Evolutionary conservation across 2,113 vertebrate genomes (phyloP).

Genomic region (Phodopus roborovskii): DNA sequence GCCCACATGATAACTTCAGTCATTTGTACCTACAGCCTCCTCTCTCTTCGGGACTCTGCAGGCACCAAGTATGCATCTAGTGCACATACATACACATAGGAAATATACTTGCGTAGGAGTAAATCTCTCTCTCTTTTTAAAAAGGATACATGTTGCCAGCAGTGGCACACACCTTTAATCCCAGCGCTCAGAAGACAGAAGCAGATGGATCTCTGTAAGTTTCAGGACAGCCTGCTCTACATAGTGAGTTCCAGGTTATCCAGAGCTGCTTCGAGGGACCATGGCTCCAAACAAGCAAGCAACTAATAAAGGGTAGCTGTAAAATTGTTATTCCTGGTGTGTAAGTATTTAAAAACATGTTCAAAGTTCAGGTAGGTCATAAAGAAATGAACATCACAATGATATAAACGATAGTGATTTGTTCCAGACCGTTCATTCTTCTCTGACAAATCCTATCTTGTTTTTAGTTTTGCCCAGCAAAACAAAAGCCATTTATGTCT

Average conservation of each 20-base stretch:
- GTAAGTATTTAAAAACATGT: neutral
- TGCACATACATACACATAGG: neutral
- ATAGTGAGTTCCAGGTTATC: neutral
- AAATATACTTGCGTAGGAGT: neutral
- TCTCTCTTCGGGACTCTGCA: neutral
- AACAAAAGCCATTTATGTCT: constrained; percentile 2
- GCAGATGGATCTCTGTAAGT: neutral
- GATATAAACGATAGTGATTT: neutral
- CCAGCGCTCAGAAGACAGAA: neutral
- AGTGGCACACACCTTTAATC: neutral
- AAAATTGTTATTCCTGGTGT: neutral
- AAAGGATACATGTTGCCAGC: neutral
- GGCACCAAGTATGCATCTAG: neutral
- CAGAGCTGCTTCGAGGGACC: neutral
- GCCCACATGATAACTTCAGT: neutral
- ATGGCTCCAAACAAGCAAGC: neutral
- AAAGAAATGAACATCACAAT: neutral
- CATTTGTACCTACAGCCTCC: neutral
- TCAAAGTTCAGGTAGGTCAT: neutral
- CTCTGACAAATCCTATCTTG: neutral
- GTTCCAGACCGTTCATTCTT: neutral
- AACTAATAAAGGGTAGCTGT: neutral
- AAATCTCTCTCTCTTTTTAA: neutral
- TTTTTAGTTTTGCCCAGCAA: neutral
- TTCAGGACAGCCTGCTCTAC: neutral